Evolutionary conservation across 2,888 invertebrate species (phyloP), one percentile per base, ranked within the genome.

Genomic region (Andrena dorsata): DNA sequence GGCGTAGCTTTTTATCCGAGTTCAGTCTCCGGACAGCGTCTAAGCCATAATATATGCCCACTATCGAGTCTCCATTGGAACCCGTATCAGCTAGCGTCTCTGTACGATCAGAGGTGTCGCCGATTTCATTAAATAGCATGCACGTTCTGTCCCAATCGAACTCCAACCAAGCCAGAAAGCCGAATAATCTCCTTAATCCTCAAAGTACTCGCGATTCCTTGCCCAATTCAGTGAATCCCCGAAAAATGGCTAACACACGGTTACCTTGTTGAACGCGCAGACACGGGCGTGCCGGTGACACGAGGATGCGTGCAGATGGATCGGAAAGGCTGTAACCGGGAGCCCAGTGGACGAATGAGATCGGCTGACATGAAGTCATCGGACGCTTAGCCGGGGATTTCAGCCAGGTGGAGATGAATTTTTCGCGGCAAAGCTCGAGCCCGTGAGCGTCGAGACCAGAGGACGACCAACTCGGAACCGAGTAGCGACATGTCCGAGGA

Each of bases 401-500:
- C 26, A 23, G 7, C n/a, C 7, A n/a, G 60, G 13, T 41, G 13
- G 65, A 70, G 56, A 83, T 83, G 83, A 78, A 64, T 63, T 63
- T 61, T 2, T 73, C 69, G 74, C 35, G 63, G 76, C 35, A 66
- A 74, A 64, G 70, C 32, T 70, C 80, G 73, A 81, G 32, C 26
- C 49, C 23, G 32, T 23, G 80, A 16, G 20, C 3, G 23, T 49
- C 41, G 13, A 28, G n/a, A 32, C 20, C 2, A 20, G 28, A 4
- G 47, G 13, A 47, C 32, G 51, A 66, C 16, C 41, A 41, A 16
- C 41, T 8, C 20, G 30, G 20, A 10, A n/a, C 16, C 16, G 41
- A 10, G 13, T 41, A 47, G 16, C 30, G 30, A 75, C 73, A 86
- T 86, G 86, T 83, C 75, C 76, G 87, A 35, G 60, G 66, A 80